A percentile compares a stretch with the other conserved stretches of the same genome.
phyloP scores from a whole-genome alignment of 2,888 invertebrate genomes.

The Nemapogon koenigi region DNA sequence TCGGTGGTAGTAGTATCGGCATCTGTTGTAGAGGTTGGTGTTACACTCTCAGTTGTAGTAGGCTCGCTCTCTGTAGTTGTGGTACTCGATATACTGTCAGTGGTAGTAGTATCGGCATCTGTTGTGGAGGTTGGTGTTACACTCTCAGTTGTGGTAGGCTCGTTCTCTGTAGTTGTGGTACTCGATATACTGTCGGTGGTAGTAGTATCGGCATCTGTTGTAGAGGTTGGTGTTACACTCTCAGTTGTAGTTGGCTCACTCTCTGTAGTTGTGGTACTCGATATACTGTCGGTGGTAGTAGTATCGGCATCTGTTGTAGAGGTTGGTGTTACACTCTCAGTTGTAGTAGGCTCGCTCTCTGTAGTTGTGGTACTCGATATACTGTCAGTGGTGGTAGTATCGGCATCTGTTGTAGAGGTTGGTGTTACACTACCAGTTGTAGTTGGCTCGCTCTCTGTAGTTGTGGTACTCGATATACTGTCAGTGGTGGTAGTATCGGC shows the following conservation, averaged over 20 bases:
- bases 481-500: neutral
- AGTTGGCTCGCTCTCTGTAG: neutral
- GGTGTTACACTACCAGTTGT: neutral
- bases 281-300: constrained; percentile 1
- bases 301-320: neutral
- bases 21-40: neutral
- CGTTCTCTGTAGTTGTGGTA: too few relatives aligned
- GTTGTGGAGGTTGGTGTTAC: neutral
- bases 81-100: too few relatives aligned
- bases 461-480: neutral
- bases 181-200: neutral
- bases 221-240: neutral
- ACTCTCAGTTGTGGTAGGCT: neutral
- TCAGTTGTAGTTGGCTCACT: neutral
- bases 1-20: neutral
- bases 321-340: neutral
- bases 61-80: too few relatives aligned
- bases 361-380: constrained; percentile 1
- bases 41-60: neutral
- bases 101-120: neutral
- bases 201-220: neutral
- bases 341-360: constrained; percentile 1
- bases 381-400: neutral
- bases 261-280: constrained; percentile 1
- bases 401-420: neutral